Evolutionary conservation across 2,888 invertebrate genomes (phyloP), one percentile per base, ranked within the genome.

Genomic region (Calliopum simillimum): DNA sequence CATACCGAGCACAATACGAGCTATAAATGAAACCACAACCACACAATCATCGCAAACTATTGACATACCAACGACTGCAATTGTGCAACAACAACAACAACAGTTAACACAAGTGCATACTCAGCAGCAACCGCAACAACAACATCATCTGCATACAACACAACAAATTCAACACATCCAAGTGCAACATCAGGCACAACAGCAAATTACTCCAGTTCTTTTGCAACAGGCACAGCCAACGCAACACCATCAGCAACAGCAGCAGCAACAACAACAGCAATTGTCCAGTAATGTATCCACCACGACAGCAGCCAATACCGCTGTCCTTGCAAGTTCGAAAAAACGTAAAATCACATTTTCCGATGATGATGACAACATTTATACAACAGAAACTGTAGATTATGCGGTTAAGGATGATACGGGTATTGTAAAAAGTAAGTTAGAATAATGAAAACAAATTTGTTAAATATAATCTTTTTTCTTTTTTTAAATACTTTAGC

Each of bases 281-380:
- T 62, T 77, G 55, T 79, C 77, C 62, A 79, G 78, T 25, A 82
- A 80, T 74, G 78, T 82, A 41, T 73, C 81, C 53, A 70, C 81
- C 74, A 77, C 83, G 16, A 73, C 79, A 41, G 71, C 79, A 6
- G 75, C 71, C 11, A 75, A 74, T 23, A 58, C 72, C 33, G 75
- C 73, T 1, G 72, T 71, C 44, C 74, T 73, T 19, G 65, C 75
- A 25, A 58, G 58, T 41, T 33, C 68, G 13, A 85, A 86, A 73
- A 86, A 85, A 68, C 81, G 85, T 41, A 85, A 86, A 76, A 80
- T 85, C 13, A 85, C 85, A n/a, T 85, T 85, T 75, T 83, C 86
- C 49, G 85, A 85, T 69, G 85, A 85, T 55, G 85, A 86, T 69
- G 85, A 85, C 68, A 84, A 85, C 74, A 82, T 86, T 43, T 85